Evolutionary conservation across 1,140 invertebrate species (phyloP).

Genomic region (Ostrea edulis): DNA sequence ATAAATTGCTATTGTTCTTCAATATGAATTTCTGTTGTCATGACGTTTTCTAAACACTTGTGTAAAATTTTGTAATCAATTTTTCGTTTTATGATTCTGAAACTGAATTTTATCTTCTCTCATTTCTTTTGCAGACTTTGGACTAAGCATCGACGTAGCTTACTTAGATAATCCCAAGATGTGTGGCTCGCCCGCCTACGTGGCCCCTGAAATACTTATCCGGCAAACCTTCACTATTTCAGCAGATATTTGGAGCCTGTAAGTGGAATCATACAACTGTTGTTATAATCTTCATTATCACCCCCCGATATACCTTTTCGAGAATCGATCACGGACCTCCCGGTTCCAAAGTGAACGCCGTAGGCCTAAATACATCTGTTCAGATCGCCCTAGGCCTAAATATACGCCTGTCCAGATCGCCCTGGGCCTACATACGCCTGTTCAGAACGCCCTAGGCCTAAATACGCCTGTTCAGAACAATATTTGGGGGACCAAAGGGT

Average conservation of each 20-base stretch:
- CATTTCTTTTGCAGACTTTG: slow-evolving; percentile 45
- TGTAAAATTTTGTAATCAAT: not conserved
- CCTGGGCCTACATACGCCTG: too few relatives aligned
- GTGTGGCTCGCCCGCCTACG: slow-evolving; percentile 47
- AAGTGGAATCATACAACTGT: slow-evolving; percentile 16
- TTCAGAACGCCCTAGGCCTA: too few relatives aligned
- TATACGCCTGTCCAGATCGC: too few relatives aligned
- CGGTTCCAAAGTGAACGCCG: too few relatives aligned
- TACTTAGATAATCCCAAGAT: slow-evolving; percentile 7
- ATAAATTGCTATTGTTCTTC: not conserved
- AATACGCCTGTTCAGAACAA: not conserved
- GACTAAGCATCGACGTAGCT: slow-evolving; percentile 37
- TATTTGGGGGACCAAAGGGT: too few relatives aligned
- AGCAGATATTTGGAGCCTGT: slow-evolving; percentile 55
- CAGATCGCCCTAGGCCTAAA: too few relatives aligned
- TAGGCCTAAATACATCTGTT: too few relatives aligned
- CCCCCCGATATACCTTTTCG: too few relatives aligned
- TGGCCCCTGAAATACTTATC: slow-evolving; percentile 50
- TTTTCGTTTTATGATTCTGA: not conserved
- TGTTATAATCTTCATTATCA: too few relatives aligned
- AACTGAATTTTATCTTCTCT: not conserved
- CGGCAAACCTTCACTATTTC: slow-evolving; percentile 39
- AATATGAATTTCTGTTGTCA: not conserved
- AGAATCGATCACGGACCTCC: too few relatives aligned
- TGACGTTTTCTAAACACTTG: not conserved